A percentile compares a stretch with the other conserved stretches of the same genome.
These are phyloP conservation scores for Rhinophrynus dorsalis DNA, from an alignment of 2,797 vertebrate genomes.

Conservation along the genomic window DNA sequence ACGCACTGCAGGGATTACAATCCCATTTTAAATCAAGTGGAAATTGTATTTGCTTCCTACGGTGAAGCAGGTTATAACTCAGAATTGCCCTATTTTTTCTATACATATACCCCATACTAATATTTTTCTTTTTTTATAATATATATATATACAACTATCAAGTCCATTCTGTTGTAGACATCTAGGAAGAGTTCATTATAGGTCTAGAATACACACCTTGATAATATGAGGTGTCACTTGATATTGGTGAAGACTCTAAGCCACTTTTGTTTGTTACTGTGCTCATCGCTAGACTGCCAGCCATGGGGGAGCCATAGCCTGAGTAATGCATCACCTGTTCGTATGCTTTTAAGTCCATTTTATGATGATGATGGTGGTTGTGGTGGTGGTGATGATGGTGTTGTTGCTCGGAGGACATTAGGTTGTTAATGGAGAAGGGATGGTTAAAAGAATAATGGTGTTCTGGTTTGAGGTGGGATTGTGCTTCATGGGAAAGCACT, in stretches of 20 bases:
- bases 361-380: conserved; percentile 88
- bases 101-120: no score
- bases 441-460: conserved; percentile 99
- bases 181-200: conserved; percentile 97
- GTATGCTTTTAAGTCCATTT: conserved; percentile 98
- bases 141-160: conserved; percentile 67
- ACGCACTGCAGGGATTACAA: no score
- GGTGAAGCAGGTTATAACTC: no score
- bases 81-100: no score
- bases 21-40: no score
- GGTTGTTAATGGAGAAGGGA: conserved; percentile 97
- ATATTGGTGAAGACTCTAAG: conserved; percentile 87
- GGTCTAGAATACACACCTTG: conserved; percentile 96
- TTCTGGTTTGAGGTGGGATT: conserved; percentile 91
- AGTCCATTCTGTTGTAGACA: conserved; percentile 58
- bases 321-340: conserved; percentile 98
- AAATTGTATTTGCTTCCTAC: no score
- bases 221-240: conserved; percentile 89
- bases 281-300: conserved; percentile 90
- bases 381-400: conserved; percentile 84
- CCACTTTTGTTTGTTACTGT: conserved; percentile 90
- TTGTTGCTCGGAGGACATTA: conserved; percentile 97
- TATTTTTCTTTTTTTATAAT: conserved; percentile 65
- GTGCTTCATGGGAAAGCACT: conserved; percentile 80
- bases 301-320: conserved; percentile 90